Base-by-base conservation (phyloP, 2,113 vertebrate species). In the Hystrix cristata region DNA sequence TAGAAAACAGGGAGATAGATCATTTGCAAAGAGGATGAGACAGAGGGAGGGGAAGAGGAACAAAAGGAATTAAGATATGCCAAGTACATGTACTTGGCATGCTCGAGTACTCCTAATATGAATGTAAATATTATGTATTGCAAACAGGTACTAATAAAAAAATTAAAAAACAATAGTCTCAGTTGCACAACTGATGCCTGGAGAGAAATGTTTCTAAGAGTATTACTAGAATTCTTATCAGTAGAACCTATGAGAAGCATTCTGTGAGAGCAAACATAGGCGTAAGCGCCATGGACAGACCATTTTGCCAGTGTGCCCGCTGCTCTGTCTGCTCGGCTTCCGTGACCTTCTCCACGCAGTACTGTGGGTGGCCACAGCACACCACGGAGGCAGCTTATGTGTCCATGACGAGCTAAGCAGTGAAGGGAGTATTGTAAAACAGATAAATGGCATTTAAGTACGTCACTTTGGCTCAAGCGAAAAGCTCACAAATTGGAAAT, bases 401-500 rank as follows among this genome's bases (percentile, higher is more conserved):
- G 12, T 46, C 78, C 51, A 25, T 72, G 48, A 69, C 74, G 11
- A 96, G 79, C 74, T 55, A 92, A 0, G 60, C 59, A 53, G 53
- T 71, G 51, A 79, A 95, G 84, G 25, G 84, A 67, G 85, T 90
- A 59, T 38, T 59, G 53, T 51, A 74, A 88, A 46, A 55, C 9
- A n/a, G 85, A 18, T 53, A 94, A 25, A 51, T 29, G 51, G 29
- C 23, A 38, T 64, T 38, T 31, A 14, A 31, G 38, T 92, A 59
- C 27, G 55, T 90, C 88, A 67, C 57, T 84, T 94, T 78, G 85
- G 65, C 55, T 95, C 21, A 65, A 80, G 48, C 55, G 71, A 85
- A 96, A 94, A 69, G 16, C 16, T 78, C 90, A 95, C 80, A 46
- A n/a, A 69, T 31, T 76, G 90, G 59, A 57, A 64, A 91, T 78